Base-by-base conservation (phyloP, 2,113 vertebrate genomes). In the Gymnarchus niloticus region DNA sequence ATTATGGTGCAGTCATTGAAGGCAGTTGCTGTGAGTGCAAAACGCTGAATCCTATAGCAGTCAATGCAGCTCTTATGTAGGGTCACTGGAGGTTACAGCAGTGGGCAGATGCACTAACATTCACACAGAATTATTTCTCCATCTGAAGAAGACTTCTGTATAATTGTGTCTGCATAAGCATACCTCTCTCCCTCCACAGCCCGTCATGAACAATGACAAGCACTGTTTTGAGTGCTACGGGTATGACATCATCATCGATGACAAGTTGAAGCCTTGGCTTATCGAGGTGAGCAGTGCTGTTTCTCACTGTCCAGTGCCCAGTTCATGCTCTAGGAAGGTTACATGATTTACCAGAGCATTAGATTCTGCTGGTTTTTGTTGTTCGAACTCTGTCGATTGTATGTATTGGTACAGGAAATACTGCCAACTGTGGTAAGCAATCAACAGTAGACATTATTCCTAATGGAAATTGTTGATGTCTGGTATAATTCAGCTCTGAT, bases 141-240 rank as follows among this genome's bases (percentile, higher is more conserved):
- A 44, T 84, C 37, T 41, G 56, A 61, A 56, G 19, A 41, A 56
- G 19, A 41, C 23, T 1, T 49, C 10, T 0, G 76, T 52, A 56
- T 65, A n/a, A 57, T 44, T 65, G 59, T 86, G 37, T 23, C 19
- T 46, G 0, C 73, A 28, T 87, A 59, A 54, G 25, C 88, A 87
- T 46, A 0, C 23, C 54, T 81, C 6, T 17, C 23, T 52, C 80
- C 59, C 81, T 86, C 83, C 33, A 0, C 88, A 99, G 98, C 96
- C 97, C 0, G 97, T 99, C 88, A 99, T 99, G 96, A 99, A 97
- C 92, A 99, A 98, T 3, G 98, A 99, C 92, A 99, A 99, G 86
- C 98, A 99, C 91, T 99, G 98, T 92, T 99, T 99, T 52, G 98
- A 99, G 83, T 99, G 98, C 89, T 99, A 99, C 0, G 98, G 98